Evolutionary conservation across 2,797 vertebrate species (phyloP), one percentile per base, ranked within the genome.

Genomic region (Silurus aristotelis): DNA sequence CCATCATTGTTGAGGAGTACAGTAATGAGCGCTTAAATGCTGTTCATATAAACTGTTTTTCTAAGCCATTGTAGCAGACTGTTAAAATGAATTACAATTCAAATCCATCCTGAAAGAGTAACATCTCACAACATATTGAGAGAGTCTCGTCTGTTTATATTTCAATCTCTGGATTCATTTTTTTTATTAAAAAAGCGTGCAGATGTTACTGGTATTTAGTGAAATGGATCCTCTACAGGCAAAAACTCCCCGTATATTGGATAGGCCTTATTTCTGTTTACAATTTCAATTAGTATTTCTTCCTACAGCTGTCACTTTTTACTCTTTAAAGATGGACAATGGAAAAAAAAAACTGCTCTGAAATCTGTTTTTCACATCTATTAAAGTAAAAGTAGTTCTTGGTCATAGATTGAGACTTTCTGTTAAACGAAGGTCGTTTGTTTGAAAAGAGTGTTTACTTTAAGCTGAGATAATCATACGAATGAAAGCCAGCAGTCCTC

Each of bases 371-470:
- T 52, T 72, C 22, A 72, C 22, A 56, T n/a, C 19, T 15, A 46
- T 46, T 63, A 46, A 63, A 80, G 25, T 80, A 9, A 25, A 48
- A 80, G 20, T 25, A 78, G 31, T 78, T 61, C 15, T 61, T 78
- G 60, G 77, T 48, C 13, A 63, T 63, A 58, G 13, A 48, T 64
- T 61, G 9, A 48, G 60, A 80, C 38, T 63, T 77, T 12, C 76
- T 63, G 10, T 46, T 63, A 61, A 63, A 80, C 12, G 17, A 64
- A 25, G 64, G 77, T 64, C 1, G 46, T 79, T 79, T 64, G 10
- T 64, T 8, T 64, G 14, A 64, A 14, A 6, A 3, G 6, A 25
- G 13, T 83, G 43, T 73, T 73, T 72, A 52, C 5, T 61, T 63
- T 71, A 71, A 61, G 19, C 31, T 73, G 82, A 63, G 22, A 48